Percentiles rank a stretch among this genome's conserved stretches.
Conservation (phyloP, 2,113 vertebrate species). For the Microcebus griseorufus region DNA sequence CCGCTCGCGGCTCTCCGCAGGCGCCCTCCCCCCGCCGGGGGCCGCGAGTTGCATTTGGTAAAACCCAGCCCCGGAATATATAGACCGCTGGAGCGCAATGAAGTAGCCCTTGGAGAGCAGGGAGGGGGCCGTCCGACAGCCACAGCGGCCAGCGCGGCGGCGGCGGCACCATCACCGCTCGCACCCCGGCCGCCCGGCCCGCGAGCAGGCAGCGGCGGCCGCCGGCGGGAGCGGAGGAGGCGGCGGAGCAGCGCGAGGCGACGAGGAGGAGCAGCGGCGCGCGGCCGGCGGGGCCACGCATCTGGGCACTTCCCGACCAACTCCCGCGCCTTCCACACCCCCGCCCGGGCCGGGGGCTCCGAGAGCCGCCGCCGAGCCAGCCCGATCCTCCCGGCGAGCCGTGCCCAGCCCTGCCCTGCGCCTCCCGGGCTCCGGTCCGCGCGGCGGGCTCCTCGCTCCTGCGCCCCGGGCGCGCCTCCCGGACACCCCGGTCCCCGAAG, state of each 20-base stretch:
- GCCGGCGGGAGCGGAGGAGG: constrained; percentile 62
- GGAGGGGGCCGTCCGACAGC: constrained; percentile 52
- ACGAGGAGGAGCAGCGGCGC: constrained; percentile 47
- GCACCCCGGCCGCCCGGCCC: constrained; percentile 49
- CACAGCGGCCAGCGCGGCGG: constrained; percentile 49
- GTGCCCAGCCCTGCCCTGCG: background rate
- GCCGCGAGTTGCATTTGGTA: constrained; percentile 70
- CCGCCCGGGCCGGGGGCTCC: constrained; percentile 57
- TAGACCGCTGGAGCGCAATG: constrained; percentile 75
- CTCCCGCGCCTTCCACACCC: constrained; percentile 49
- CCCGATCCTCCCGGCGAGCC: background rate
- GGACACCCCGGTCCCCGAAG: constrained; percentile 32
- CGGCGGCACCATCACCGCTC: constrained; percentile 38
- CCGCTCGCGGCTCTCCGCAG: constrained; percentile 45
- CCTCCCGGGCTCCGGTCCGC: constrained; percentile 44
- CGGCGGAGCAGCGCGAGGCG: constrained; percentile 49
- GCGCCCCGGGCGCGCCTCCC: constrained; percentile 66
- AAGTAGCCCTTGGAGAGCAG: constrained; percentile 74
- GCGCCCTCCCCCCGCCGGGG: constrained; percentile 72
- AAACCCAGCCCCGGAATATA: constrained; percentile 75
- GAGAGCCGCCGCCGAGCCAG: background rate
- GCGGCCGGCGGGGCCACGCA: constrained; percentile 48
- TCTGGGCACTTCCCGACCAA: constrained; percentile 58
- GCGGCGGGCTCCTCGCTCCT: constrained; percentile 30
- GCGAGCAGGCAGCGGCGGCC: constrained; percentile 61